Base-by-base conservation (phyloP, 1,140 invertebrate genomes). In the Drosophila tani region DNA sequence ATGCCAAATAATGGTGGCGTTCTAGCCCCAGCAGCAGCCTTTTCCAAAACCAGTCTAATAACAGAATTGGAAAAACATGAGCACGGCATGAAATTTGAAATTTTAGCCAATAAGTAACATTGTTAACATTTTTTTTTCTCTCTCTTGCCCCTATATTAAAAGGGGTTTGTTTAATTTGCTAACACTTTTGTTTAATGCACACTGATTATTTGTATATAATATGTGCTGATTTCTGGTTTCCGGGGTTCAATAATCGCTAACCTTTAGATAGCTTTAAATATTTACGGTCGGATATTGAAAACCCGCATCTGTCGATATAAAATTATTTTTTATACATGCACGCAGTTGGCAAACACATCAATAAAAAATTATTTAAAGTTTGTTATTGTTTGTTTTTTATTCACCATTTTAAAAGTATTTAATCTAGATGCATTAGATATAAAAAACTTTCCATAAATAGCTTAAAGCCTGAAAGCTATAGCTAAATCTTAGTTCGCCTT, bases 1-100 rank as follows among this genome's bases (percentile, higher is more conserved):
- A 95, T 98, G 93, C 97, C 97, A 2, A 91, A 93, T 41, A 93
- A 92, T 14, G 92, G 92, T 14, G 92, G 92, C 2, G 96, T 97
- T 93, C 93, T 92, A 1, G 59, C 92, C 9, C 92, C 92, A n/a
- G 92, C 81, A 3, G 92, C 90, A 0, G 92, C 92, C 2, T 93
- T 93, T 32, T 78, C 81, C 1, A 93, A 93, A 43, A 93, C 92
- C 8, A 92, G 82, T 51, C 79, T 93, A 6, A 93, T 93, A 14
- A 91, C 76, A 19, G 91, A 93, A 41, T 64, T 93, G 21, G 91
- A 91, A 19, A 93, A 93, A 41, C 78, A 92, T 14, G 91, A 92
- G n/a, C 92, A 92, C 64, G 92, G 92, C 63, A 90, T 93, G 32
- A 91, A 91, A 27, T 93, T 93, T 47, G 92, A 93, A 59, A 91